Conservation (phyloP, 2,113 vertebrate species). For the Trichechus manatus region DNA sequence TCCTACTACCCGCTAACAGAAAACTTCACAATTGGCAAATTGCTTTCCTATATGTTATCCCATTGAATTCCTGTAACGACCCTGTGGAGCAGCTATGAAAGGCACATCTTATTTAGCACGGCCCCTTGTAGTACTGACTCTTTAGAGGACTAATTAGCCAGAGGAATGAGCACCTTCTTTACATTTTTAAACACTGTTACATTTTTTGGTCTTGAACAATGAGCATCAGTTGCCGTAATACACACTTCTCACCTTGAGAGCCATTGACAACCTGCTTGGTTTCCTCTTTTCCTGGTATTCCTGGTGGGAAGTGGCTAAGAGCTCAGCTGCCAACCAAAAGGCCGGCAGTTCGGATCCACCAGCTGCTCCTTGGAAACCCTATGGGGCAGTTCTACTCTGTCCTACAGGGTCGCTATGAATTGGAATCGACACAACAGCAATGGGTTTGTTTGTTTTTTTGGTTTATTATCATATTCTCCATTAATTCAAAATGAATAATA, state of each 20-base stretch:
- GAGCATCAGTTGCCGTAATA: not conserved
- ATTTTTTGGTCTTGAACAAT: constrained; percentile 16
- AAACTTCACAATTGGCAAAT: not conserved
- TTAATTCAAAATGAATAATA: constrained; percentile 3
- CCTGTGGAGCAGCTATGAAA: not conserved
- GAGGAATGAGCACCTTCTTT: not conserved
- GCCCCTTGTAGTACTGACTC: not conserved
- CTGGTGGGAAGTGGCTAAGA: too few species aligned
- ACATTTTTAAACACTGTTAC: not conserved
- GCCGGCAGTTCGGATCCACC: too few species aligned
- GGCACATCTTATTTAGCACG: not conserved
- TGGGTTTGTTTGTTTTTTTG: too few species aligned
- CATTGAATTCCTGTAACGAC: constrained; percentile 30
- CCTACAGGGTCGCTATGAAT: too few species aligned
- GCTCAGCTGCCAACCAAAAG: too few species aligned
- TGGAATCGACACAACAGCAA: too few species aligned
- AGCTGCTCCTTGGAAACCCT: too few species aligned
- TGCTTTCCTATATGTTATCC: not conserved
- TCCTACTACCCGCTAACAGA: not conserved
- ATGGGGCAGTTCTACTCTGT: too few species aligned
- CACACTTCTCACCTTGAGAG: not conserved
- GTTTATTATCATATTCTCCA: not conserved
- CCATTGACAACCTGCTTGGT: not conserved
- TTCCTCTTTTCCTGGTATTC: not conserved
- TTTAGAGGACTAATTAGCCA: not conserved